Base-by-base conservation (phyloP, 1,140 invertebrate species). In the Myzus persicae region DNA sequence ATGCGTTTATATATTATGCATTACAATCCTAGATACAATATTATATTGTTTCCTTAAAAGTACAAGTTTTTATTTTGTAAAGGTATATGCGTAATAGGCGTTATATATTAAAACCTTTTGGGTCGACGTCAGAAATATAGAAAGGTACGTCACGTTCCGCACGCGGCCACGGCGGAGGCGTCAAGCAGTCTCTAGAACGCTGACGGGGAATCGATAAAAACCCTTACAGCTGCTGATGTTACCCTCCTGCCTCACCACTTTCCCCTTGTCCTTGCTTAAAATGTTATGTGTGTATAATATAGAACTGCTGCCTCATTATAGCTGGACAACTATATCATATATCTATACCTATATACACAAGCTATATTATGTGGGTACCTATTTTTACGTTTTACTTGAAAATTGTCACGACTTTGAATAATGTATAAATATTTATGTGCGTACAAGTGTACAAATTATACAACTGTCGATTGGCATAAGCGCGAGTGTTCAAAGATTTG, bases 171-270 rank as follows among this genome's bases (percentile, higher is more conserved):
- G 9, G 44, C 24, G 20, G 82, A 85, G 91, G 91, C 91, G 91
- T 84, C 91, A 42, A 93, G 90, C 91, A 76, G 93, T 93, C 91
- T 90, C 88, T 84, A 40, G 18, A 40, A n/a, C 81, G n/a, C 22
- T 46, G 40, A 84, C 91, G 81, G 46, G 26, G 54, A 93, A 93
- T 93, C 91, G 84, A 93, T 93, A 93, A 85, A 90, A 90, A 90
- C 51, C 89, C 38, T 90, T 90, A 67, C 42, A 90, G 38, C 51
- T 67, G 38, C 51, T 89, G 22, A 76, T 76, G 59, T 76, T 76
- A 76, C 59, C 59, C 59, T 76, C 22, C 31, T 59, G 26, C 46
- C 54, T 9, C 36, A 20, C 51, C 26, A 6, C 42, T 85, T 31
- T 88, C 44, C 24, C 8, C 46, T 24, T 54, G 89, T 22, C 36